Evolutionary conservation across 2,797 vertebrate genomes (phyloP).

Genomic region (Todus mexicanus): DNA sequence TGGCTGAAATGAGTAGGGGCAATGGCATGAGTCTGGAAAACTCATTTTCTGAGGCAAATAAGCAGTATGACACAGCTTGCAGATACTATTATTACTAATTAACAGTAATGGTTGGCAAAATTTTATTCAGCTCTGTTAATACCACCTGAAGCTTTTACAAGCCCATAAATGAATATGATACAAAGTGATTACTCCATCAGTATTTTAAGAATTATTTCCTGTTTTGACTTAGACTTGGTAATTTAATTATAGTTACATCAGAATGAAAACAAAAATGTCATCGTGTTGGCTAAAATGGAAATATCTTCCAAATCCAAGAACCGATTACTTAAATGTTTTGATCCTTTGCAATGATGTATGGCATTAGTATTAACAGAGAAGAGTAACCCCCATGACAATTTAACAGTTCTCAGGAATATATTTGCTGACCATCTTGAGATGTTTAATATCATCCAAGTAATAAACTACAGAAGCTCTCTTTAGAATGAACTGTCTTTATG

Average conservation of each 20-base stretch:
- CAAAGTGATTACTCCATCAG: background rate
- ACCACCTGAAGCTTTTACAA: background rate
- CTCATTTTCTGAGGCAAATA: background rate
- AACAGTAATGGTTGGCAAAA: background rate
- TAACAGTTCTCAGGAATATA: background rate
- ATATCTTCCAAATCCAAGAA: background rate
- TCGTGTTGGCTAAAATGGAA: background rate
- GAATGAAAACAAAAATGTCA: slow-evolving; percentile 22
- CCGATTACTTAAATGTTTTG: background rate
- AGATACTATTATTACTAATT: background rate
- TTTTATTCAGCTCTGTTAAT: background rate
- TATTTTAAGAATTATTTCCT: slow-evolving; percentile 15
- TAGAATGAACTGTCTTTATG: background rate
- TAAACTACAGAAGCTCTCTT: background rate
- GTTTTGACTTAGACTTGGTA: background rate
- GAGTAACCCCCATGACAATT: background rate
- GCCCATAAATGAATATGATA: background rate
- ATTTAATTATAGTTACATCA: slow-evolving; percentile 26
- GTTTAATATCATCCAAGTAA: background rate
- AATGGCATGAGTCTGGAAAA: background rate
- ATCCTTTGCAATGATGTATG: background rate
- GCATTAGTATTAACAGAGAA: background rate
- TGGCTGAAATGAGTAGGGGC: background rate
- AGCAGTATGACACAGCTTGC: background rate
- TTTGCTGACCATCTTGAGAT: background rate